Evolutionary conservation across 2,113 vertebrate species (phyloP).

Genomic region (Ciconia maguari): DNA sequence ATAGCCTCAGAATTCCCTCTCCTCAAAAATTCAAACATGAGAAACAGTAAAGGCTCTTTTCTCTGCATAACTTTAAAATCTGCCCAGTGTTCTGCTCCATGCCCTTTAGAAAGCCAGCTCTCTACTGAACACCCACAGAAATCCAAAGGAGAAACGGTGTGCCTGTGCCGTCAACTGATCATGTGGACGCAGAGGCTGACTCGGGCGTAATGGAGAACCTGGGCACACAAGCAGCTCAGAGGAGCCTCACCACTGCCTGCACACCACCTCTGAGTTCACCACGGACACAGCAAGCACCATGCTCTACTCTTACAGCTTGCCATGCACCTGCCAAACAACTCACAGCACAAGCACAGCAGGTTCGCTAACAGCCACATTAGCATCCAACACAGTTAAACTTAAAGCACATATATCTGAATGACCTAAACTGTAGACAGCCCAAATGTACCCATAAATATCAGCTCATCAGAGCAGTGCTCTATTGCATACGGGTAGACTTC

Average conservation of each 20-base stretch:
- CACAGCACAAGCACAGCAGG: neutral
- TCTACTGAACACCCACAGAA: neutral
- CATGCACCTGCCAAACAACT: rapidly evolving
- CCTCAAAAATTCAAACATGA: neutral
- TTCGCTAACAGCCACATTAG: neutral
- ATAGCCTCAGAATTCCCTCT: neutral
- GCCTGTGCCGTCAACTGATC: neutral
- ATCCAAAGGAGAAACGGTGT: neutral
- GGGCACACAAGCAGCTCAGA: neutral
- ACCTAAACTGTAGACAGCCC: neutral
- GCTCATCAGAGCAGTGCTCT: neutral
- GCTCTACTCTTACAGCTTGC: no score
- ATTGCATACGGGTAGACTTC: neutral
- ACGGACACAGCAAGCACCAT: rapidly evolving
- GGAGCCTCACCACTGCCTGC: neutral
- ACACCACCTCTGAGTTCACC: neutral
- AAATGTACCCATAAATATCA: neutral
- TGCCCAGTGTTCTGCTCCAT: neutral
- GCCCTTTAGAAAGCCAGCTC: neutral
- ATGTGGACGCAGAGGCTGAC: rapidly evolving
- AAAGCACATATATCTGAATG: rapidly evolving
- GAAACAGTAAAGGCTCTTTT: neutral
- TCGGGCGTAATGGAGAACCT: rapidly evolving
- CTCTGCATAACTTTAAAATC: neutral
- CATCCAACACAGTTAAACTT: neutral